These are phyloP conservation scores for Listronotus oregonensis DNA, from an alignment of 1,140 invertebrate genomes.

Conservation along the genomic window DNA sequence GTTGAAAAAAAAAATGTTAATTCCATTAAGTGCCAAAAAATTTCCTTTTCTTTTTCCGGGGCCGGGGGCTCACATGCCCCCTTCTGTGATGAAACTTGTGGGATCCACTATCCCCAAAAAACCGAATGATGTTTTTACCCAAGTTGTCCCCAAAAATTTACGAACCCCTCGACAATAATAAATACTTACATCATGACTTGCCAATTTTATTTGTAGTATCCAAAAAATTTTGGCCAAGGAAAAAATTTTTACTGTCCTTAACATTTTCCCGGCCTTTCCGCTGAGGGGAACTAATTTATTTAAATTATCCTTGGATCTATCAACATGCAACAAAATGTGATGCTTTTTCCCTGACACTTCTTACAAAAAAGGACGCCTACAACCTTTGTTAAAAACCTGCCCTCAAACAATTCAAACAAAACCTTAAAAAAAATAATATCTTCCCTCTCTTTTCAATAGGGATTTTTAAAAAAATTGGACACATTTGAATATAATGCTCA, in stretches of 20 bases:
- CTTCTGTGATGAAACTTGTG: no score
- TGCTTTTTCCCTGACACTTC: slow-evolving; percentile 9
- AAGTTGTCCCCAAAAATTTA: slow-evolving; percentile 3
- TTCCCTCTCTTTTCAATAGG: slow-evolving; percentile 4
- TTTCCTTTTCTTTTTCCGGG: no score
- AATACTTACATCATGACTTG: background rate
- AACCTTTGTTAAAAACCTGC: slow-evolving; percentile 8
- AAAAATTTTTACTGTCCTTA: background rate
- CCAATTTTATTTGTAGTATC: slow-evolving; percentile 3
- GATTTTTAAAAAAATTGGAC: slow-evolving; percentile 6
- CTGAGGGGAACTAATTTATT: no score
- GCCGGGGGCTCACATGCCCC: no score
- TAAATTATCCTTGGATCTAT: background rate
- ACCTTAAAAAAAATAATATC: slow-evolving; percentile 3
- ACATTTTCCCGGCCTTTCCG: background rate
- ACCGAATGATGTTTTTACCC: slow-evolving; percentile 11
- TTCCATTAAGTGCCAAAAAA: no score
- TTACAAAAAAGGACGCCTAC: background rate
- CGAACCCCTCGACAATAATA: slow-evolving; percentile 13
- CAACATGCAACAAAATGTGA: slow-evolving; percentile 9
- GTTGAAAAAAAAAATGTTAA: no score
- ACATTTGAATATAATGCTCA: slow-evolving; percentile 10
- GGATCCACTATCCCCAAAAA: no score
- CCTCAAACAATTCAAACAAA: slow-evolving; percentile 16
- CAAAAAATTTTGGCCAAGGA: background rate